Percentiles rank a stretch among this genome's conserved stretches.
Conservation (phyloP, 2,888 invertebrate genomes). For the Cerastis rubricosa region DNA sequence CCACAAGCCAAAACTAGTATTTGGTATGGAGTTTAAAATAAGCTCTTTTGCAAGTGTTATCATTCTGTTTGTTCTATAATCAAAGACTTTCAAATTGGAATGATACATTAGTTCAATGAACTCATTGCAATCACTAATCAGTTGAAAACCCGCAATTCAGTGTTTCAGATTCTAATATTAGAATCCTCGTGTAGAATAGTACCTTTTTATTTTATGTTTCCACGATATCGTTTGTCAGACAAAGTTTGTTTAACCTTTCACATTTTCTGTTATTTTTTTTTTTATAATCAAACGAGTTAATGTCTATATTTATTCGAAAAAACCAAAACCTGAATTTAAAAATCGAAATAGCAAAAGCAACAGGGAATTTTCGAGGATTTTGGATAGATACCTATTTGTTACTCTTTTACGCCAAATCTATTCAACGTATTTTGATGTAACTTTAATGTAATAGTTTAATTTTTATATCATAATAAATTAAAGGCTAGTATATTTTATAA, state of each 20-base stretch:
- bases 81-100: not conserved
- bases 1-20: not conserved
- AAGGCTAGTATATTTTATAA: not conserved
- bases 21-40: not conserved
- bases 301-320: not conserved
- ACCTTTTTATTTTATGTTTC: not conserved
- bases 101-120: not conserved
- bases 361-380: not conserved
- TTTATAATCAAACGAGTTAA: not conserved
- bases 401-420: not conserved
- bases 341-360: not conserved
- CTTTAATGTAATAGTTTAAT: not conserved
- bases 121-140: not conserved
- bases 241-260: not conserved
- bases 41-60: not conserved
- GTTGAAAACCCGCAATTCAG: not conserved
- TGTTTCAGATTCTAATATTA: not conserved
- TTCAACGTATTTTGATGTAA: not conserved
- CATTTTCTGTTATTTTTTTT: constrained; percentile 19
- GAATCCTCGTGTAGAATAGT: not conserved
- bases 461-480: not conserved
- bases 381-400: not conserved
- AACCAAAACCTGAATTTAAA: not conserved
- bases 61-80: not conserved
- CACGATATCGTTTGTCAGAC: not conserved